Conservation (phyloP, 2,113 vertebrate species). For the Alethe castanea region DNA sequence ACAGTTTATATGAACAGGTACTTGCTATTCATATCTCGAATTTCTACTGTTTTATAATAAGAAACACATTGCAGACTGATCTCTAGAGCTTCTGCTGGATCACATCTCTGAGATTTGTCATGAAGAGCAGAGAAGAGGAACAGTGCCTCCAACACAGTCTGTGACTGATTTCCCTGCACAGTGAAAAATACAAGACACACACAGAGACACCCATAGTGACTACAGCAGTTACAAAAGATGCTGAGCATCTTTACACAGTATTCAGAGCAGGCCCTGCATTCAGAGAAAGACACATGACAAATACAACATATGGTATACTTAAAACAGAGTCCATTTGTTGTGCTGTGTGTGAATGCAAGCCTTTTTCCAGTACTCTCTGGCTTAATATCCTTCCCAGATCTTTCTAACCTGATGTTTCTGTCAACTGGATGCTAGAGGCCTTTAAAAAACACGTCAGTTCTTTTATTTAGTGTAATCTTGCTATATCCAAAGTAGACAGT, state of each 20-base stretch:
- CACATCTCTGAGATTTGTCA: neutral
- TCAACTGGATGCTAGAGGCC: neutral
- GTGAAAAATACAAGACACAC: neutral
- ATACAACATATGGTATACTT: neutral
- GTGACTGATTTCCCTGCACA: neutral
- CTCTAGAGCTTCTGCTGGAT: neutral
- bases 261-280: neutral
- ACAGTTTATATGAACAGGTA: neutral
- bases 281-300: neutral
- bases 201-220: neutral
- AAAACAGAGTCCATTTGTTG: neutral
- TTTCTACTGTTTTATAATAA: neutral
- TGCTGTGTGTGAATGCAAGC: neutral
- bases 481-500: constrained; percentile 1
- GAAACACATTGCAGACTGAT: fast-evolving
- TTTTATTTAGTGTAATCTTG: constrained; percentile 9
- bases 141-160: neutral
- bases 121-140: neutral
- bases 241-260: neutral
- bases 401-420: constrained; percentile 37
- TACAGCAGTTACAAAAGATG: neutral
- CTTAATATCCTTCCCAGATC: constrained; percentile 20
- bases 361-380: neutral
- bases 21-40: neutral
- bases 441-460: neutral